Conservation (phyloP, 2,113 vertebrate species). For the Cichladusa arquata region DNA sequence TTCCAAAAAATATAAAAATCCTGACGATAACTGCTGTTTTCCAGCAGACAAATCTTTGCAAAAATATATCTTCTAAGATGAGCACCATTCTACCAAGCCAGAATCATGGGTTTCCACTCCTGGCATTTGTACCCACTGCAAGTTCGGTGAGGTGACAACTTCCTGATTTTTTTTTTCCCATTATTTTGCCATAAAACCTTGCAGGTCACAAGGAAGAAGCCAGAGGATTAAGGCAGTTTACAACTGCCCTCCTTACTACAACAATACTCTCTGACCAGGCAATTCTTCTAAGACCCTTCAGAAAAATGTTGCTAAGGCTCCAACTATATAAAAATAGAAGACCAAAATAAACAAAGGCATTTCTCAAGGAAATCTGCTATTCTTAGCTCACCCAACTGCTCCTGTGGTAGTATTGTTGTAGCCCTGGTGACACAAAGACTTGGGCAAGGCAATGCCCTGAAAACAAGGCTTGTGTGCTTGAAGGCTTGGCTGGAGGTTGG, state of each 20-base stretch:
- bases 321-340: slow-evolving; percentile 17
- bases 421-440: neutral
- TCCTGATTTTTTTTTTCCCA: neutral
- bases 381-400: slow-evolving; percentile 11
- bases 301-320: neutral
- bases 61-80: neutral
- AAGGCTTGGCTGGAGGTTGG: neutral
- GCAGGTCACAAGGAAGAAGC: neutral
- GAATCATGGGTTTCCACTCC: neutral
- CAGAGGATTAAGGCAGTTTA: neutral
- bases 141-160: neutral
- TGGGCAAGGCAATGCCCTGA: neutral
- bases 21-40: neutral
- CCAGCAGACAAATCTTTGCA: neutral
- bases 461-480: neutral
- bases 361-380: slow-evolving; percentile 58
- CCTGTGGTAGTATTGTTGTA: neutral
- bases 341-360: slow-evolving; percentile 40
- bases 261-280: neutral
- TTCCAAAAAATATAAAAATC: neutral
- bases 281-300: slow-evolving; percentile 4
- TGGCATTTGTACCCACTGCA: neutral
- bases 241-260: neutral
- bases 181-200: neutral
- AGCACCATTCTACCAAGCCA: neutral